Evolutionary conservation across 2,113 vertebrate species (phyloP).

Genomic region (Pteropus alecto): DNA sequence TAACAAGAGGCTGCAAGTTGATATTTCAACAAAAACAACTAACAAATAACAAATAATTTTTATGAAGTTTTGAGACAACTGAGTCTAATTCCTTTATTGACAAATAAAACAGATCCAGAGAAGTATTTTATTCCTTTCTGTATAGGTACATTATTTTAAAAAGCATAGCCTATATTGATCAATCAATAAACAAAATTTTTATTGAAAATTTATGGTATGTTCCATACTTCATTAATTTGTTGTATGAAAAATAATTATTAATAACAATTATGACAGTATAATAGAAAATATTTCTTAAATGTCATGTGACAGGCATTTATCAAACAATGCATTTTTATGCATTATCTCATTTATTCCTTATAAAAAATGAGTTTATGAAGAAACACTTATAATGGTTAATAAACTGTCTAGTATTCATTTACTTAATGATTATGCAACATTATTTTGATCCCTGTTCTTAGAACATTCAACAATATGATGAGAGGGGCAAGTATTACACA

Average conservation of each 20-base stretch:
- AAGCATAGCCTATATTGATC: not conserved
- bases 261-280: not conserved
- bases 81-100: not conserved
- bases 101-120: not conserved
- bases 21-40: not conserved
- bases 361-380: not conserved
- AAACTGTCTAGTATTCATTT: not conserved
- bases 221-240: not conserved
- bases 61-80: not conserved
- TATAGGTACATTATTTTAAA: not conserved
- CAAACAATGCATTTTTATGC: not conserved
- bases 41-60: slow-evolving; percentile 7
- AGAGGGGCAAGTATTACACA: not conserved
- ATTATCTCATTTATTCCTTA: not conserved
- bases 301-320: not conserved
- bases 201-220: not conserved
- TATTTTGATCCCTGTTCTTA: not conserved
- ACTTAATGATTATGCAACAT: not conserved
- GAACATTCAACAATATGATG: not conserved
- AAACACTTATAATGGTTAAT: not conserved
- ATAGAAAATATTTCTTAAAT: not conserved
- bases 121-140: not conserved
- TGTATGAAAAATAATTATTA: not conserved
- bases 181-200: not conserved
- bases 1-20: not conserved